phyloP scores from a whole-genome alignment of 2,113 vertebrate species.

The Microtus richardsoni region DNA sequence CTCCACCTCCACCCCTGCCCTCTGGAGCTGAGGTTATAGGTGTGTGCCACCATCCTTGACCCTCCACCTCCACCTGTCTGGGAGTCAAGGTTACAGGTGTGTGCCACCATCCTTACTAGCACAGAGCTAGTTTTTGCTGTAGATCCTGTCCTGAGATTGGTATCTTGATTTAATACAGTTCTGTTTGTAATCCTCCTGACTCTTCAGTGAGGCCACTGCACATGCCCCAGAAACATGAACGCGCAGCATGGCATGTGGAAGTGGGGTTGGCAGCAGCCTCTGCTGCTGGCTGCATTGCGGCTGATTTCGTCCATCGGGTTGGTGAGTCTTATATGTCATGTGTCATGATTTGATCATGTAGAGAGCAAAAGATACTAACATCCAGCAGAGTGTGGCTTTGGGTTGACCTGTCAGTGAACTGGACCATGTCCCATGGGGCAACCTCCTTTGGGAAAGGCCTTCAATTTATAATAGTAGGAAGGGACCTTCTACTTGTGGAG shows the following conservation, averaged over 20 bases:
- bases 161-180: too few relatives aligned
- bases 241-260: background rate
- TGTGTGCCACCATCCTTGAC: background rate
- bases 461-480: background rate
- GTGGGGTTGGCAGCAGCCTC: background rate
- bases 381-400: background rate
- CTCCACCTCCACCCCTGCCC: too few relatives aligned
- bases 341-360: background rate
- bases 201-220: background rate
- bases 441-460: background rate
- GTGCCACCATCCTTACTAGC: background rate
- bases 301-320: background rate
- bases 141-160: background rate
- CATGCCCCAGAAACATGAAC: background rate
- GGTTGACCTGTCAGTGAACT: background rate
- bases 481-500: background rate
- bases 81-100: too few relatives aligned
- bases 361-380: background rate
- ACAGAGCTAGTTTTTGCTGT: background rate
- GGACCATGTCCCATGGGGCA: background rate
- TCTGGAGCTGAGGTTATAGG: too few relatives aligned
- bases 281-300: background rate
- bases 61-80: background rate
- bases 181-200: background rate
- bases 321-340: background rate